Base-by-base conservation (phyloP, 2,113 vertebrate genomes). In the Antennarius striatus region DNA sequence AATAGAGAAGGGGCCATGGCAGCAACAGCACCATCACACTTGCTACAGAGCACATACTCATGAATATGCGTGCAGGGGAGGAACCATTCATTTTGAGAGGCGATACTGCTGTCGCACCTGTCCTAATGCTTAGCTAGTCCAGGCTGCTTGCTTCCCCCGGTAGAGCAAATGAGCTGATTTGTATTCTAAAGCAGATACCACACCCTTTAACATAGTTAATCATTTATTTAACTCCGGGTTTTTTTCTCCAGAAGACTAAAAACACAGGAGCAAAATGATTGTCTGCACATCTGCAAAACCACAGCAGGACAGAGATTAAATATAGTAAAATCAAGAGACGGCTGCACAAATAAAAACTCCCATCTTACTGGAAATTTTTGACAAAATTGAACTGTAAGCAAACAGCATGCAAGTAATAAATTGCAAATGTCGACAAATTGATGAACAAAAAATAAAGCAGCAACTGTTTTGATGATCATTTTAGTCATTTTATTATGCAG, bases 101-200 rank as follows among this genome's bases (percentile, higher is more conserved):
- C 22, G 14, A 28, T 3, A 0, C 16, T 68, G 63, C n/a, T 64
- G 63, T 47, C 64, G 39, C 48, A 71, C 54, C 45, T 17, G 52
- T 1, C 30, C 32, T 30, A 15, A 2, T 29, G 39, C 55, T 42
- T 4, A 43, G n/a, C 12, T 60, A 16, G 36, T 48, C 62, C 9
- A 42, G 43, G 16, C 57, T 36, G 10, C 67, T 63, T 52, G 12
- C 56, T 49, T 49, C 45, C 28, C 59, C 45, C 51, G 17, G 14
- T 67, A 57, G 15, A 53, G 22, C 45, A 57, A 50, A 82, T 57
- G 62, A 68, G 56, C 57, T 73, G 11, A 62, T 81, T 69, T 73
- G 42, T 67, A 71, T 73, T 76, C 49, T 52, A 8, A 54, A 32
- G 12, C 9, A 43, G 32, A 17, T 30, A 11, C 58, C 28, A 16